Base-by-base conservation (phyloP, 1,140 invertebrate species). In the Neuroterus valhalla region DNA sequence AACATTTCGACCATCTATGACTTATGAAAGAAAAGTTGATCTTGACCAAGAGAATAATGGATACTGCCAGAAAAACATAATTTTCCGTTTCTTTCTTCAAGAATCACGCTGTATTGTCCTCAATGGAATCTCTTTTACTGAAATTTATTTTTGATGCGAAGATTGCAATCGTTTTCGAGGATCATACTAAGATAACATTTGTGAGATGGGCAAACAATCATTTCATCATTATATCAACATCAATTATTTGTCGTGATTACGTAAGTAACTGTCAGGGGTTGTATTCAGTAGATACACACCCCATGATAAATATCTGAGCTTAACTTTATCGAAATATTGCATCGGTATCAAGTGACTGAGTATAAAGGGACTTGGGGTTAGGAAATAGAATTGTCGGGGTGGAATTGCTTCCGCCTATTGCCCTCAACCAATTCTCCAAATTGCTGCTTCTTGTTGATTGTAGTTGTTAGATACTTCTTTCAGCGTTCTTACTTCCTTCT, bases 371-470 rank as follows among this genome's bases (percentile, higher is more conserved):
- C 48, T 71, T 71, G 21, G 42, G 52, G 70, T 23, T 66, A 55
- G 70, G 55, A 71, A 71, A 71, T 71, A 50, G 70, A 71, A 71
- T 71, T 55, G 70, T 71, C 70, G 12, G 48, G 45, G 67, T 45
- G 43, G 26, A 43, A 52, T 62, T 71, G 38, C 48, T 66, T 62
- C 70, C 50, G 42, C 46, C 48, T 50, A 31, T 31, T 12, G 50
- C 70, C 43, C 70, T 48, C 46, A 17, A 19, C 46, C 1, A 48
- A 48, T 48, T 48, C 46, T 48, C 46, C 21, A 71, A 26, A 23
- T 23, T 38, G 48, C 12, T 44, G 44, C 68, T 21, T 44, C 17
- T 48, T 48, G 46, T 48, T 48, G 46, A 48, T 48, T 48, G 15
- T 48, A 1, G 17, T 48, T 48, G 46, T 48, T 48, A 19, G n/a